Evolutionary conservation across 2,888 invertebrate genomes (phyloP).

Genomic region (Tolmerus cingulatus): DNA sequence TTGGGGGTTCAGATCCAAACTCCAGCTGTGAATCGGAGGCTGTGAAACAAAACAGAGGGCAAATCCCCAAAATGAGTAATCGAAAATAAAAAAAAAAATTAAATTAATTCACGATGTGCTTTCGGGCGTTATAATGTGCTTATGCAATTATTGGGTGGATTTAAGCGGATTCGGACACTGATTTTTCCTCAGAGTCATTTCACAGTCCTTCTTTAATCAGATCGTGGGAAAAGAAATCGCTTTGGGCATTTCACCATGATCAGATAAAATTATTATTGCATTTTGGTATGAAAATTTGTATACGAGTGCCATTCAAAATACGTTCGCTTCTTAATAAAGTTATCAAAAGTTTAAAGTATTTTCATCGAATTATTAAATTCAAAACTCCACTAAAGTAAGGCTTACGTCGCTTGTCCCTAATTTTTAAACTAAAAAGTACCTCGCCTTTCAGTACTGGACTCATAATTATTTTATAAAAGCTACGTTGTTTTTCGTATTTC

Average conservation of each 20-base stretch:
- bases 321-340: not conserved
- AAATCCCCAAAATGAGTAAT: constrained; percentile 15
- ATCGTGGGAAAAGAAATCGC: constrained; percentile 11
- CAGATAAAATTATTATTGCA: not conserved
- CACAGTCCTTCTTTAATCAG: not conserved
- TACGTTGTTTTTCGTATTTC: no score
- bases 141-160: constrained; percentile 35
- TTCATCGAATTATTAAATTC: not conserved
- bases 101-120: constrained; percentile 18
- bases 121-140: constrained; percentile 27
- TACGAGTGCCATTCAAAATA: not conserved
- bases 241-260: not conserved
- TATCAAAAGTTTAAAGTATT: not conserved
- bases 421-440: no score
- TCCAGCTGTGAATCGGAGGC: constrained; percentile 10
- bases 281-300: not conserved
- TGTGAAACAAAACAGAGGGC: not conserved
- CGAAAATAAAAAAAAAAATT: constrained; percentile 17
- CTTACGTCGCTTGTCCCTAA: no score
- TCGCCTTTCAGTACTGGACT: no score
- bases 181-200: not conserved
- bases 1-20: not conserved
- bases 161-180: not conserved
- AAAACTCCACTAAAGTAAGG: no score
- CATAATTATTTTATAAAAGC: no score